A percentile compares a stretch with the other conserved stretches of the same genome.
These are phyloP conservation scores for Athrips mouffetella DNA, from an alignment of 2,888 invertebrate species.

Conservation along the genomic window DNA sequence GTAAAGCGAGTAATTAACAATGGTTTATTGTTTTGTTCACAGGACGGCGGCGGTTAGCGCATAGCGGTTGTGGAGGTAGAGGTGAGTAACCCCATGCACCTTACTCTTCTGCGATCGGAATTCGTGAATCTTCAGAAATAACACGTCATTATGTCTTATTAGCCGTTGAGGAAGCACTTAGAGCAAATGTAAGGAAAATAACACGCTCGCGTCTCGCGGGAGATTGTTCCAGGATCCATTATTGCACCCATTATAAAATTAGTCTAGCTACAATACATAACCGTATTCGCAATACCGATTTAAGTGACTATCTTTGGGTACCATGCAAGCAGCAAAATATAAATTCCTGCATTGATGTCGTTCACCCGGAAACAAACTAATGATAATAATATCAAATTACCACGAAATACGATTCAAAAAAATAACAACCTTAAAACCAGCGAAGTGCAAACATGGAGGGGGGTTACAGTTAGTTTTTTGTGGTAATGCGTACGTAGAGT, in stretches of 20 bases:
- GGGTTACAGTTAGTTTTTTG: conserved; percentile 61
- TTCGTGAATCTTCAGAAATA: conserved; percentile 74
- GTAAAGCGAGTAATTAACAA: conserved; percentile 58
- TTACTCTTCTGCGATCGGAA: conserved; percentile 61
- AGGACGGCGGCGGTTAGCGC: conserved; percentile 51
- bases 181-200: conserved; percentile 67
- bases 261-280: conserved; percentile 34
- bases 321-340: not conserved
- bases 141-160: conserved; percentile 73
- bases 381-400: conserved; percentile 49
- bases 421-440: conserved; percentile 53
- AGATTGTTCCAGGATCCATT: conserved; percentile 58
- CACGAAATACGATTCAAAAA: conserved; percentile 41
- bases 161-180: conserved; percentile 70
- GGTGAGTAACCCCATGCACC: conserved; percentile 68
- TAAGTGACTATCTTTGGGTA: conserved; percentile 1
- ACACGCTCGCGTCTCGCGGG: conserved; percentile 50
- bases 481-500: conserved; percentile 45
- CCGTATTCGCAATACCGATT: conserved; percentile 4
- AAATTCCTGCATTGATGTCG: not conserved
- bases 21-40: conserved; percentile 57
- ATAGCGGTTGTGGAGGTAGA: conserved; percentile 57
- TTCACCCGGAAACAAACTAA: conserved; percentile 10
- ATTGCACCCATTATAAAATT: conserved; percentile 58
- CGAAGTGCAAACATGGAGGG: conserved; percentile 58